Conservation (phyloP, 2,113 vertebrate species). For the Proteles cristata region DNA sequence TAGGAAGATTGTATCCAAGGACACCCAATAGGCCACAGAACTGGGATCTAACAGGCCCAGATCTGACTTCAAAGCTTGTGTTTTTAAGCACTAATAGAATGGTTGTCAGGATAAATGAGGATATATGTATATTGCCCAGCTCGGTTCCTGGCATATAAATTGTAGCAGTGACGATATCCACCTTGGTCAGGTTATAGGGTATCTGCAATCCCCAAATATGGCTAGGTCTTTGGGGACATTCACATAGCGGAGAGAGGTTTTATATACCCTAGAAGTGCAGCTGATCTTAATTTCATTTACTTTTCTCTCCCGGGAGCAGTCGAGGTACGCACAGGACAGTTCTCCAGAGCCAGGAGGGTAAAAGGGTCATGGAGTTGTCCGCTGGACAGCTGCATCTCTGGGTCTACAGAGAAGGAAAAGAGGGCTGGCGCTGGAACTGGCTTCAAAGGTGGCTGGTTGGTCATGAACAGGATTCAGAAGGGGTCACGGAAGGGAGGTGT, state of each 20-base stretch:
- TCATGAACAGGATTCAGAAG: background rate
- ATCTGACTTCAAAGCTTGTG: background rate
- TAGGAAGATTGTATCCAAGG: background rate
- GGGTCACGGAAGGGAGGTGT: accelerated
- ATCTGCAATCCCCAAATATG: background rate
- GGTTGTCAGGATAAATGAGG: constrained; percentile 40
- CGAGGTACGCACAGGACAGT: background rate
- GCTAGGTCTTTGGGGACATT: background rate
- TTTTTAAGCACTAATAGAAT: background rate
- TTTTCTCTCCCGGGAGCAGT: background rate
- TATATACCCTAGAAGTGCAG: background rate
- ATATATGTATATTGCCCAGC: background rate
- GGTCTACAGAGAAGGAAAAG: background rate
- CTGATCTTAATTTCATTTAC: background rate
- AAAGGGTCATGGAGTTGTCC: background rate
- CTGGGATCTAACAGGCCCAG: background rate
- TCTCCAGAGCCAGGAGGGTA: background rate
- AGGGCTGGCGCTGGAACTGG: background rate
- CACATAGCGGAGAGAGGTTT: background rate
- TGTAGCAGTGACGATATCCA: background rate
- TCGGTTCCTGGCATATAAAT: background rate
- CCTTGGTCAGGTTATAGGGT: background rate
- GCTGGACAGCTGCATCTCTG: background rate
- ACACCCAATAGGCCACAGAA: background rate
- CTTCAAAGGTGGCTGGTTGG: background rate